Base-by-base conservation (phyloP, 2,797 vertebrate species). In the Synaphobranchus kaupii region DNA sequence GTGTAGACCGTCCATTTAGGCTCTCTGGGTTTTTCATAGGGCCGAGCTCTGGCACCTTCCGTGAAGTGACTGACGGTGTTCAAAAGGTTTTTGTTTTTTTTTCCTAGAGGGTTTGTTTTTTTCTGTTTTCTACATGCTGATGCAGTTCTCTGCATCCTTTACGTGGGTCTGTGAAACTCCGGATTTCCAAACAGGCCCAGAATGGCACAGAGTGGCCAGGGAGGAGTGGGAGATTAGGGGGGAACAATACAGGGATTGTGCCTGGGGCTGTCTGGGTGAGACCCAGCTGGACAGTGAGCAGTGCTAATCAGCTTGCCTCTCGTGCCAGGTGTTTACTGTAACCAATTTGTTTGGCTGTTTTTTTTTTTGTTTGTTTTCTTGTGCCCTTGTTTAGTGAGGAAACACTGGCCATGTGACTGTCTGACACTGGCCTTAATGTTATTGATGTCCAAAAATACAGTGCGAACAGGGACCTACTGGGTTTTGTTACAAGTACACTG, bases 141-240 rank as follows among this genome's bases (percentile, higher is more conserved):
- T 71, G 71, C 60, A 68, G 22, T 31, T 52, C 25, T 8, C 50
- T 68, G 56, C 8, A 5, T 39, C 39, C n/a, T 20, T 63, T 52
- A n/a, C 80, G 76, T 25, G 17, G 22, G 31, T 76, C 85, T 80
- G 25, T 80, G 10, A 15, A 58, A 80, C 17, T 54, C 71, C 20
- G 52, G 48, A 15, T 80, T 25, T 80, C 44, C 44, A 48, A 80
- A 47, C 73, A 22, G 31, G 17, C 73, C 20, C 76, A 80, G 44
- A 80, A 80, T 47, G 76, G 76, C 76, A 0, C 44, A 22, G 44
- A 12, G 39, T 47, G 44, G 71, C 71, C 76, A n/a, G 20, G 25
- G 76, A 47, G 44, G 31, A 66, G 76, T 60, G n/a, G 44, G 86
- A 66, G 76, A 80, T 80, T 80, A 48, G 39, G 39, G 76, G 47